phyloP scores from a whole-genome alignment of 2,113 vertebrate species.

The Notechis scutatus region DNA sequence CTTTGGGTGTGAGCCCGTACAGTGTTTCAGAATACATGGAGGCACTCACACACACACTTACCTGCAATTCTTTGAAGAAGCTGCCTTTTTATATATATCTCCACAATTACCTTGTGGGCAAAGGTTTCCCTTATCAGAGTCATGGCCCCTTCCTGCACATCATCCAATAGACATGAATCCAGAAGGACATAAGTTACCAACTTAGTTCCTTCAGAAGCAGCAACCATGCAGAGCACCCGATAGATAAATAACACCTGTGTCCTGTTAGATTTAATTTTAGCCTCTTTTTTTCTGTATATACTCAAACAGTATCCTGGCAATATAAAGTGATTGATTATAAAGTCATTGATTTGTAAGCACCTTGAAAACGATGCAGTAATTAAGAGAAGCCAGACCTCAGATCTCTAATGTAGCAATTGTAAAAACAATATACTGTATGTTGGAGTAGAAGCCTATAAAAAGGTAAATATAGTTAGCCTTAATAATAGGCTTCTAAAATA shows the following conservation, averaged over 20 bases:
- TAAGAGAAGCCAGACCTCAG: background rate
- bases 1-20: background rate
- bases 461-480: background rate
- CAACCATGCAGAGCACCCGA: background rate
- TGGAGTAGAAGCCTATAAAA: background rate
- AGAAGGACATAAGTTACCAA: background rate
- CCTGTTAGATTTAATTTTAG: background rate
- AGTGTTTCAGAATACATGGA: background rate
- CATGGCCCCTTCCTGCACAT: background rate
- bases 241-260: background rate
- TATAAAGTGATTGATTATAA: background rate
- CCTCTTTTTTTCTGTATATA: background rate
- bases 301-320: background rate
- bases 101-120: background rate
- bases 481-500: background rate
- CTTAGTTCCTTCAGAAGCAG: background rate
- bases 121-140: background rate
- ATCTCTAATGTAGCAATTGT: background rate
- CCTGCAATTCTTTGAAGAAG: background rate
- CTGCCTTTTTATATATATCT: background rate
- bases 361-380: background rate
- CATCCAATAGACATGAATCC: background rate
- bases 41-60: background rate
- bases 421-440: background rate
- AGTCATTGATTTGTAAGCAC: background rate